Evolutionary conservation across 2,888 invertebrate genomes (phyloP).

Genomic region (Thymelicus sylvestris): DNA sequence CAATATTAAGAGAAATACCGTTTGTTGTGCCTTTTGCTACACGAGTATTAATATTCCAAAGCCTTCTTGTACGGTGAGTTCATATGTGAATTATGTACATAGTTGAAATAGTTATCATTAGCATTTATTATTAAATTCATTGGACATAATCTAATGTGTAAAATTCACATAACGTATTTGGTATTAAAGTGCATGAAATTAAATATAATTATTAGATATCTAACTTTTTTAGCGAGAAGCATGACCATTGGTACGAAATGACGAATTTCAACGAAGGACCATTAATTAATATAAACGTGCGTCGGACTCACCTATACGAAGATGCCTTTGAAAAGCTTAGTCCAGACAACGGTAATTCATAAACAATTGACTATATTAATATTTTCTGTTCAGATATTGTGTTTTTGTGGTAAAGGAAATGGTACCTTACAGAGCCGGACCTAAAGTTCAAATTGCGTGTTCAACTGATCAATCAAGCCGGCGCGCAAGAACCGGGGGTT

Average conservation of each 20-base stretch:
- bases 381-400: too few relatives aligned
- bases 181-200: too few relatives aligned
- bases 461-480: slow-evolving; percentile 95
- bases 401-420: background rate
- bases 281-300: slow-evolving; percentile 89
- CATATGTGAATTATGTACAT: background rate
- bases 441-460: slow-evolving; percentile 93
- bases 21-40: slow-evolving; percentile 97
- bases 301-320: slow-evolving; percentile 98
- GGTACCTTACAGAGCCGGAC: slow-evolving; percentile 88
- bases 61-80: slow-evolving; percentile 81
- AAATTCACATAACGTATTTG: too few relatives aligned
- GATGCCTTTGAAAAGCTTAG: slow-evolving; percentile 98
- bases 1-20: slow-evolving; percentile 95
- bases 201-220: too few relatives aligned
- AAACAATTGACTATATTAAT: too few relatives aligned
- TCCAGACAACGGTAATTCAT: slow-evolving; percentile 90
- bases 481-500: slow-evolving; percentile 97
- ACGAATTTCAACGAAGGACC: slow-evolving; percentile 91
- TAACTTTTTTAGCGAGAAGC: slow-evolving; percentile 82
- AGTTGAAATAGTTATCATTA: too few relatives aligned
- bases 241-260: slow-evolving; percentile 90
- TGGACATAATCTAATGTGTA: too few relatives aligned
- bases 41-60: slow-evolving; percentile 93
- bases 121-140: too few relatives aligned